These are phyloP conservation scores for Amphimedon queenslandica DNA, from an alignment of 37 sponge, comb jelly and placozoan genomes.

Conservation along the genomic window DNA sequence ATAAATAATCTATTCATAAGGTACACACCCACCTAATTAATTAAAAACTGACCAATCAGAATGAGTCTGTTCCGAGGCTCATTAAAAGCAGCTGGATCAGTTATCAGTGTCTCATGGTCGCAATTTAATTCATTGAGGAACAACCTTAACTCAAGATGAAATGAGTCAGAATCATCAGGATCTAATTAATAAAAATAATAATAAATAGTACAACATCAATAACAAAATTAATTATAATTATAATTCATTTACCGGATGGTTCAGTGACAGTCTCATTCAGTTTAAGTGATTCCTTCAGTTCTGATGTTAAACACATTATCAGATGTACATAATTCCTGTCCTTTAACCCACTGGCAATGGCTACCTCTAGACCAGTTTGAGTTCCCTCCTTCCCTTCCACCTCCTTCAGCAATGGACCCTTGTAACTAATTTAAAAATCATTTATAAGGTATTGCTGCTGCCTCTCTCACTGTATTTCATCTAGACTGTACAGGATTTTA, in stretches of 20 bases:
- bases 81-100: conserved; percentile 1
- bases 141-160: conserved; percentile 54
- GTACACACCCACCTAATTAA: background rate
- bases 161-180: conserved; percentile 54
- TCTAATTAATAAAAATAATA: conserved; percentile 10
- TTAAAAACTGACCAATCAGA: conserved; percentile 18
- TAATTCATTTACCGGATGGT: conserved; percentile 16
- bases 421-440: conserved; percentile 22
- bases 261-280: conserved; percentile 29
- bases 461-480: too few relatives aligned
- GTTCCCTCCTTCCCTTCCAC: too few relatives aligned
- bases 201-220: too few relatives aligned
- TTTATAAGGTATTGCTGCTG: too few relatives aligned
- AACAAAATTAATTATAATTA: too few relatives aligned
- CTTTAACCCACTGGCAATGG: conserved; percentile 28
- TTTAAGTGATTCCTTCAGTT: conserved; percentile 22
- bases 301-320: conserved; percentile 14
- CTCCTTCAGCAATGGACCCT: conserved; percentile 31
- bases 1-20: conserved; percentile 21
- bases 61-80: conserved; percentile 17
- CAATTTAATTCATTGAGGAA: conserved; percentile 66
- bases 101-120: conserved; percentile 26
- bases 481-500: too few relatives aligned
- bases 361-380: too few relatives aligned
- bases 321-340: conserved; percentile 26